Conservation (phyloP, 2,888 invertebrate genomes). For the Drosophila tanythrix region DNA sequence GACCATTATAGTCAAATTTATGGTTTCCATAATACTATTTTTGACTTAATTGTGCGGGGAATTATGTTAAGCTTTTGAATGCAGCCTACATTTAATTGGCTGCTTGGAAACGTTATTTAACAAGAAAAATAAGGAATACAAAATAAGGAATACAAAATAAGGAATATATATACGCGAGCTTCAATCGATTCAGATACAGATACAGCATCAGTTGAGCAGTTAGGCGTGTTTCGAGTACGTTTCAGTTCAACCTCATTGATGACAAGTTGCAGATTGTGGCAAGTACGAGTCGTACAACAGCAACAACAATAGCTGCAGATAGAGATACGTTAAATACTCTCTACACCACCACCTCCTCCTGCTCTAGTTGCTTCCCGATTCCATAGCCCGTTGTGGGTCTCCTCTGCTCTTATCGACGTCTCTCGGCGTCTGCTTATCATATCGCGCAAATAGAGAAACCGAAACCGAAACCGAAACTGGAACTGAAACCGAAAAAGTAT, state of each 20-base stretch:
- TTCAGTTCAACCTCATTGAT: slow-evolving; percentile 31
- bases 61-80: neutral
- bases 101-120: neutral
- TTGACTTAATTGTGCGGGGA: neutral
- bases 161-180: neutral
- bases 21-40: neutral
- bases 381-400: neutral
- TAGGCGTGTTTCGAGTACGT: slow-evolving; percentile 4
- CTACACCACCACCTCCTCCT: neutral
- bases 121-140: neutral
- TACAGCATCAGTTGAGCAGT: neutral
- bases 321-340: slow-evolving; percentile 20
- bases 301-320: slow-evolving; percentile 25
- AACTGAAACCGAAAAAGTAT: neutral
- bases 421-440: slow-evolving; percentile 32
- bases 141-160: neutral
- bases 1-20: neutral
- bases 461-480: neutral
- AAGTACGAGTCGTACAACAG: neutral
- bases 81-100: neutral
- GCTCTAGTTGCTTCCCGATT: neutral
- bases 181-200: neutral
- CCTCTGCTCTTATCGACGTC: slow-evolving; percentile 14
- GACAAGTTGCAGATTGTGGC: slow-evolving; percentile 44
- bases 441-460: neutral